Conservation (phyloP, 2,888 invertebrate genomes). For the Candidula unifasciata region DNA sequence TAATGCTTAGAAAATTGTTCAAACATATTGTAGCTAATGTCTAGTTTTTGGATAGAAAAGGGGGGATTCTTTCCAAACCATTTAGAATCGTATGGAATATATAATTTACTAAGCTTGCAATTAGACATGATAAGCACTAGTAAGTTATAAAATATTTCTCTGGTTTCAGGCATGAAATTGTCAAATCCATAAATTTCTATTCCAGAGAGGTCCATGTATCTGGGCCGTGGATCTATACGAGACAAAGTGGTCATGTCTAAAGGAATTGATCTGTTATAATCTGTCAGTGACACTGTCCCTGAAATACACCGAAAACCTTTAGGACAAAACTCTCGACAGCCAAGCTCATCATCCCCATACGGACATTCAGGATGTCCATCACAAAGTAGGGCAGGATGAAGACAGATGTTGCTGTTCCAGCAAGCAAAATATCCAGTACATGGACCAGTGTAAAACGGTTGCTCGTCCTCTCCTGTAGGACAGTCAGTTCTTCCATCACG, state of each 20-base stretch:
- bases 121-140: background rate
- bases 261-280: background rate
- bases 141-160: background rate
- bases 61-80: background rate
- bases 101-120: too few species aligned
- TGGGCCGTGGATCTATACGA: background rate
- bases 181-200: background rate
- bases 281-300: background rate
- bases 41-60: background rate
- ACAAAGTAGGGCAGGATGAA: constrained; percentile 6
- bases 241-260: background rate
- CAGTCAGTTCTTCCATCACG: background rate
- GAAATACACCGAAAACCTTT: constrained; percentile 22
- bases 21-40: background rate
- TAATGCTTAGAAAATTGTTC: background rate
- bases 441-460: background rate
- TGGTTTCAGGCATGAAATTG: background rate
- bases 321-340: constrained; percentile 6
- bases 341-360: background rate
- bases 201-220: background rate
- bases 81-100: background rate
- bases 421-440: background rate
- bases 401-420: background rate
- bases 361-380: constrained; percentile 20
- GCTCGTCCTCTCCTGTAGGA: background rate